Base-by-base conservation (phyloP, 2,888 invertebrate genomes). In the Sisyra terminalis region DNA sequence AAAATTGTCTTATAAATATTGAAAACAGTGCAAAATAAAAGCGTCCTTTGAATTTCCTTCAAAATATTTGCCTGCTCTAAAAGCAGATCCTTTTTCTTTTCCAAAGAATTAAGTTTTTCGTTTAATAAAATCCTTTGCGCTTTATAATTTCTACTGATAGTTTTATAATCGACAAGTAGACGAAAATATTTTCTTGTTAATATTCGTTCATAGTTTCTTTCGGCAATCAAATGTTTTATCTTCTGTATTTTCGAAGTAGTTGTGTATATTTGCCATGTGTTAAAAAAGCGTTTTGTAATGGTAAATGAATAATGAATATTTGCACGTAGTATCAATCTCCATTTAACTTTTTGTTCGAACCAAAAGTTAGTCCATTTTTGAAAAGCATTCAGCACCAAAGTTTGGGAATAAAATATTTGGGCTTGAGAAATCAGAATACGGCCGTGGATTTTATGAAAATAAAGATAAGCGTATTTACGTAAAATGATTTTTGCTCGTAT, bases 381-480 rank as follows among this genome's bases (percentile, higher is more conserved):
- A 40, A 56, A 52, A 8, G 38, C 45, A 42, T 50, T 50, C 35
- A 37, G 44, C 32, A 49, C 44, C n/a, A 53, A 10, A 6, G 44
- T 43, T 11, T 31, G 40, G 24, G 34, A 18, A 36, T 52, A 51
- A 46, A 47, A 46, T 37, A 46, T 49, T 40, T 13, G 18, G 18
- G 52, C 52, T 46, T 49, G 48, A 10, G 55, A 55, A 3, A 53
- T 52, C 15, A 55, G 47, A 31, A 55, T 48, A 45, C 45, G 49
- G 7, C 53, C 54, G 39, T 52, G 45, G 9, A 54, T 49, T 47
- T 53, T 55, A 17, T 49, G 48, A 29, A 55, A 55, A 47, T 52
- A 55, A 11, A 53, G 39, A 38, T 55, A 54, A 5, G 49, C 54
- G 48, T 47, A 55, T 47, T 56, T 56, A 31, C 56, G 44, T 17